Conservation (phyloP, 2,113 vertebrate genomes). For the Henicopernis longicauda region DNA sequence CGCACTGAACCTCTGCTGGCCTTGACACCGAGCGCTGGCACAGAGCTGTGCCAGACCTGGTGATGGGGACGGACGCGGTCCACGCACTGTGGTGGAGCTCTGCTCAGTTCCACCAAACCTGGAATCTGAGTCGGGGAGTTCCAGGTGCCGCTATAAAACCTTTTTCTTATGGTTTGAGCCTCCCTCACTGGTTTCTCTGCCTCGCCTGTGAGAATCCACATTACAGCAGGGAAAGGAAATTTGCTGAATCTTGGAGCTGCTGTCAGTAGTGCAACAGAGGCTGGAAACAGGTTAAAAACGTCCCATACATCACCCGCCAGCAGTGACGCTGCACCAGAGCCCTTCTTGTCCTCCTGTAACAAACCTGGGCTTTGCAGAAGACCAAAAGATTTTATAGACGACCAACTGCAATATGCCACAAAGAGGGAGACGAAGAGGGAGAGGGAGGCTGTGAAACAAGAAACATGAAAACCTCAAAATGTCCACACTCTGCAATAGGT, state of each 20-base stretch:
- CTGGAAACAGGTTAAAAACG: neutral
- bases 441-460: neutral
- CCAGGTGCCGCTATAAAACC: neutral
- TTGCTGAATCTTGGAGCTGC: neutral
- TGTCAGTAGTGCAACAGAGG: neutral
- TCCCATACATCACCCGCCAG: neutral
- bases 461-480: neutral
- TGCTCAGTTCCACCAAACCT: neutral
- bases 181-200: neutral
- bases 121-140: fast-evolving
- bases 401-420: fast-evolving
- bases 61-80: fast-evolving
- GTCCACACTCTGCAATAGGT: too few species aligned
- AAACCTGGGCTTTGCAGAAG: neutral
- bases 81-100: fast-evolving
- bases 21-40: neutral
- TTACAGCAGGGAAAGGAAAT: neutral
- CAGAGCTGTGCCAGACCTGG: neutral
- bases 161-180: neutral
- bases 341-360: neutral
- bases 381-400: neutral
- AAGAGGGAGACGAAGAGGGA: neutral
- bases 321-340: neutral
- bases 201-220: fast-evolving
- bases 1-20: fast-evolving